Base-by-base conservation (phyloP, 2,113 vertebrate genomes). In the Chionodraco myersi region DNA sequence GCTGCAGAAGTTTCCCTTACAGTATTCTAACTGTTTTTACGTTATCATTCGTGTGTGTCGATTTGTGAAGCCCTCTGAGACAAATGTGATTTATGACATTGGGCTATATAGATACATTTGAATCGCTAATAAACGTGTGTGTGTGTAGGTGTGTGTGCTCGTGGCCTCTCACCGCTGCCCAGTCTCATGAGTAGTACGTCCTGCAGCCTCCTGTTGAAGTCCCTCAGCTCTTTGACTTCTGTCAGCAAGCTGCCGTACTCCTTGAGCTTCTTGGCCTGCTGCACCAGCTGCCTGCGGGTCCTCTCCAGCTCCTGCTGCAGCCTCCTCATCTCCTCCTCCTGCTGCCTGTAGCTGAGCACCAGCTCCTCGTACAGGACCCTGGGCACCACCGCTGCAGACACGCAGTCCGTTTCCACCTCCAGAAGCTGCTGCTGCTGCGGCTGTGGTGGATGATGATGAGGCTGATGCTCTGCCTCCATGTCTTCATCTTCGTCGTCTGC, bases 191-290 rank as follows among this genome's bases (percentile, higher is more conserved):
- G 97, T 82, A 99, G 95, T 80, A 99, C 98, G 11, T 99, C 98
- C 92, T 99, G 97, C 81, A 99, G 96, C 84, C 98, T 96, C 89
- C 98, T 96, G 95, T 99, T 99, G 93, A 99, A 98, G 94, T 98
- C 97, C n/a, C 98, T 96, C 87, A 99, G 96, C 91, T 99, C 98
- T 92, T 99, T 99, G 91, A 98, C 98, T 93, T 99, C 98, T 5
- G 97, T 97, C 89, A 99, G 95, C 83, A 99, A 95, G 58, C 96
- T 97, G 84, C 98, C 97, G 41, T 97, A 98, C 89, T 99, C 98
- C 93, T 99, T 99, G 49, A 99, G 96, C 92, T 99, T 99, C 95
- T 98, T 99, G 88, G 98, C 97, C 92, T 99, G 98, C 85, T 99
- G 98, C 15, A 99, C 96, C 75, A 99, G 96, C 95, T 99, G 98